A percentile compares a stretch with the other conserved stretches of the same genome.
Conservation (phyloP, 2,888 invertebrate genomes). For the Nysson spinosus region DNA sequence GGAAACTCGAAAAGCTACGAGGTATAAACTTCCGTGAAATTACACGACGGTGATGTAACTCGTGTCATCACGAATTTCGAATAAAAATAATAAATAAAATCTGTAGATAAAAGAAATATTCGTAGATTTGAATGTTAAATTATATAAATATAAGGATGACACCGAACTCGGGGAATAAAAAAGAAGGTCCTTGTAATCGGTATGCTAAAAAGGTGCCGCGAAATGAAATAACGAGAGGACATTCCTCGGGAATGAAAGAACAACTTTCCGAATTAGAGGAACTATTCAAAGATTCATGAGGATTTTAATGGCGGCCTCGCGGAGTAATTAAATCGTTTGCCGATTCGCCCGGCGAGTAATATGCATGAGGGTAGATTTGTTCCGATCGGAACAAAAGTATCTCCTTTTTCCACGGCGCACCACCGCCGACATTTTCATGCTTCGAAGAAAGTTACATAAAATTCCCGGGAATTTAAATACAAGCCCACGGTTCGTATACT, state of each 20-base stretch:
- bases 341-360: conserved; percentile 45
- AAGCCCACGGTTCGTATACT: conserved; percentile 13
- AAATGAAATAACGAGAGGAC: conserved; percentile 27
- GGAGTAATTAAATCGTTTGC: conserved; percentile 47
- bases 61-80: no score
- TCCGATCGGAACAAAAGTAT: neutral
- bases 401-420: neutral
- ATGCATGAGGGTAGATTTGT: conserved; percentile 44
- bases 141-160: no score
- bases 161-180: no score
- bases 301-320: conserved; percentile 23
- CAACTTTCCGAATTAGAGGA: conserved; percentile 21
- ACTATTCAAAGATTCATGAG: conserved; percentile 34
- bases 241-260: conserved; percentile 25
- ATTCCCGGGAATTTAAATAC: conserved; percentile 29
- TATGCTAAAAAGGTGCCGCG: no score
- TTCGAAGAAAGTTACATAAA: conserved; percentile 19
- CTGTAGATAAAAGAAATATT: no score
- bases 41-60: no score
- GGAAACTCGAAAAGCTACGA: no score
- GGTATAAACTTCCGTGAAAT: no score
- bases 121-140: no score
- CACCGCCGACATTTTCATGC: neutral
- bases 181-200: no score
- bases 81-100: no score